Evolutionary conservation across 2,113 vertebrate species (phyloP), one percentile per base, ranked within the genome.

Genomic region (Oceanodroma tethys): DNA sequence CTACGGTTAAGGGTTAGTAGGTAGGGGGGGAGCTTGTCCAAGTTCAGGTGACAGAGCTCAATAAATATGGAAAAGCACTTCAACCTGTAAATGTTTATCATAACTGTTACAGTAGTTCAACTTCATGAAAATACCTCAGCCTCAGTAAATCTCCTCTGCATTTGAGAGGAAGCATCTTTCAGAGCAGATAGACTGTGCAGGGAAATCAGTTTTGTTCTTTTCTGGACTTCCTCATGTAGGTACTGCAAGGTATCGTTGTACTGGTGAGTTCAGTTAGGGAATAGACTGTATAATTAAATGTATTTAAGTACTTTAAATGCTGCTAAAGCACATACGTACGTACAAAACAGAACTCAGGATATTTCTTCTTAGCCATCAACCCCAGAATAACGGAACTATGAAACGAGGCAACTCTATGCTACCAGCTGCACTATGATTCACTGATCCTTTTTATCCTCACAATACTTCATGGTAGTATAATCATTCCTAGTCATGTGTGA

Each of bases 401-500:
- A 94, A 95, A 90, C 63, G 71, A 94, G 53, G 93, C 84, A 97
- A 91, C 91, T 94, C 81, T 85, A 80, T 55, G 21, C 55, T 87
- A 95, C 93, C 97, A 97, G 97, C 97, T 97, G 97, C 96, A 96
- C 93, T 91, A 93, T 97, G 97, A 97, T 97, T 97, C 97, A 97
- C 74, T 56, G 87, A 90, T 97, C 42, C 71, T 82, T 96, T 97
- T 96, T 85, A 93, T 91, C 95, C 86, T 88, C 60, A 93, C 85
- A 97, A 72, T 96, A 91, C 93, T 94, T 90, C 52, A 80, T 90
- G 91, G 91, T 93, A 95, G 87, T 59, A 74, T 96, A 96, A 97
- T 97, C 96, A 94, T 67, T 96, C 93, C 91, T 85, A 97, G 89
- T 90, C 95, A 95, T 93, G 63, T 86, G 87, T 96, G 95, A 97